phyloP scores from a whole-genome alignment of 92 coral and sea anemone genomes.

The Epizoanthus scotinus region DNA sequence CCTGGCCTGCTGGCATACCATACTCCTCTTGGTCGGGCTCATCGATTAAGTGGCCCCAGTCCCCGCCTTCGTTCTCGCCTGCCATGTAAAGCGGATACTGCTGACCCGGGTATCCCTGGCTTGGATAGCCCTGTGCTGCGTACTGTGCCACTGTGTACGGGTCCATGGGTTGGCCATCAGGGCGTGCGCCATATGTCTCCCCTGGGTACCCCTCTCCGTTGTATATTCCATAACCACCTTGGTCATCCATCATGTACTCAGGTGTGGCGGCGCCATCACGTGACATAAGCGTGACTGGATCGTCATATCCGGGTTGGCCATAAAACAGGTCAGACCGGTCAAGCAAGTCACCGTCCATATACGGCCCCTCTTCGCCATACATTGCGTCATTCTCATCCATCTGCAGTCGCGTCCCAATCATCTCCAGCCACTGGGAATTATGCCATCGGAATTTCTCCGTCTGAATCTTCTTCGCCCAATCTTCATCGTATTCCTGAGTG shows the following conservation, averaged over 20 bases:
- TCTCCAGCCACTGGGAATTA: conserved; percentile 96
- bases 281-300: conserved; percentile 91
- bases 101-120: conserved; percentile 62
- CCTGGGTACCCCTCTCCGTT: conserved; percentile 71
- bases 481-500: conserved; percentile 88
- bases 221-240: conserved; percentile 78
- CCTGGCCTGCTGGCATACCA: conserved; percentile 58
- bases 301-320: conserved; percentile 98
- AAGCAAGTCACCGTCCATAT: conserved; percentile 91
- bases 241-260: conserved; percentile 86
- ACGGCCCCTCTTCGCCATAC: conserved; percentile 82
- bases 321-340: conserved; percentile 97
- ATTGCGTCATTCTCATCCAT: conserved; percentile 80
- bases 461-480: conserved; percentile 96
- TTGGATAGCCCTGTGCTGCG: conserved; percentile 42
- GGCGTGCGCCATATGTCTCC: conserved; percentile 6
- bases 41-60: conserved; percentile 85
- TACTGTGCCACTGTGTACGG: conserved; percentile 74
- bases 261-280: conserved; percentile 99
- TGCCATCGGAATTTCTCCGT: conserved; percentile 98
- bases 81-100: conserved; percentile 56
- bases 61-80: conserved; percentile 65
- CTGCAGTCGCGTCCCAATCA: conserved; percentile 84
- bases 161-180: conserved; percentile 65
- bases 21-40: conserved; percentile 56